A percentile compares a stretch with the other conserved stretches of the same genome.
Evolutionary conservation across 2,888 invertebrate genomes (phyloP).

Genomic region (Spodoptera exigua): DNA sequence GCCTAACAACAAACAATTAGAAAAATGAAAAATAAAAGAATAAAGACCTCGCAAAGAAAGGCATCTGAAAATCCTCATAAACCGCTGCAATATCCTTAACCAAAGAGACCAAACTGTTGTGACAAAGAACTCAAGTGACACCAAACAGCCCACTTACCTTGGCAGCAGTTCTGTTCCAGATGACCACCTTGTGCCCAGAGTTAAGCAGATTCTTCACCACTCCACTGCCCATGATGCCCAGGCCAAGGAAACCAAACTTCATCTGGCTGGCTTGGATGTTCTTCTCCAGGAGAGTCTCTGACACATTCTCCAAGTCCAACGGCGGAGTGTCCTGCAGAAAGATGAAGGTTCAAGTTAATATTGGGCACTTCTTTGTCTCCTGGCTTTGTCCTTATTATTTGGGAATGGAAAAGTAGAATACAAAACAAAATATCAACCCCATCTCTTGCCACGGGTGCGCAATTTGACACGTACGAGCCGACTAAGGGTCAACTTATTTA

Average conservation of each 20-base stretch:
- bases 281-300: slow-evolving; percentile 94
- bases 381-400: background rate
- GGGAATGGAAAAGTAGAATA: no score
- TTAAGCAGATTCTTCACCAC: slow-evolving; percentile 98
- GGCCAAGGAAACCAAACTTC: slow-evolving; percentile 98
- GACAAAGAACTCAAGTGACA: slow-evolving; percentile 30
- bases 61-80: no score
- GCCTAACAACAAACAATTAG: no score
- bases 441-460: no score
- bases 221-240: slow-evolving; percentile 98
- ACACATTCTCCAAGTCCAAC: slow-evolving; percentile 93
- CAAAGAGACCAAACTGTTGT: background rate
- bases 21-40: no score
- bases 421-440: no score
- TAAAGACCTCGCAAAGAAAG: no score
- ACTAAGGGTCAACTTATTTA: no score
- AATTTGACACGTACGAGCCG: no score
- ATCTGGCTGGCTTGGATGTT: slow-evolving; percentile 95
- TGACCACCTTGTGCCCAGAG: slow-evolving; percentile 97
- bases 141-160: slow-evolving; percentile 91
- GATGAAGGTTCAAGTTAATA: slow-evolving; percentile 8
- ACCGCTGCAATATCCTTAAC: no score
- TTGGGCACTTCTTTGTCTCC: background rate
- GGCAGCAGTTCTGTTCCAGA: slow-evolving; percentile 97
- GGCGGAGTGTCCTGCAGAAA: slow-evolving; percentile 92